phyloP scores from a whole-genome alignment of 2,888 invertebrate genomes.

The Furcula furcula region DNA sequence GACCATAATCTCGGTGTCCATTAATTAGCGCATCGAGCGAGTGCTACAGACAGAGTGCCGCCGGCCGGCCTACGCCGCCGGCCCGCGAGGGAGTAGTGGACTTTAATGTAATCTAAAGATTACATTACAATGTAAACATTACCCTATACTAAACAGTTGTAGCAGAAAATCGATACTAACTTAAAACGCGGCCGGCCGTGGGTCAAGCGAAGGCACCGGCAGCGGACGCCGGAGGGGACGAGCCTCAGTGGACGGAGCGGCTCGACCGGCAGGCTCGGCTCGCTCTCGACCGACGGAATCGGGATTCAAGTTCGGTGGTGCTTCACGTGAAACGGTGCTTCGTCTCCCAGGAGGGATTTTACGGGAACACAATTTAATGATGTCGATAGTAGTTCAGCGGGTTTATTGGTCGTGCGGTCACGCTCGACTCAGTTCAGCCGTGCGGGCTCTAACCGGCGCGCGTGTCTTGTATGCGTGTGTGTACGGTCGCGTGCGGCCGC shows the following conservation, averaged over 20 bases:
- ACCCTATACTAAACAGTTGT: conserved; percentile 1
- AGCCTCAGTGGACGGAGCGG: background rate
- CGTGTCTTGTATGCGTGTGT: conserved; percentile 23
- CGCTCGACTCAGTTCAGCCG: conserved; percentile 55
- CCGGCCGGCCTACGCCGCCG: too few relatives aligned
- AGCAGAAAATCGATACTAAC: conserved; percentile 25
- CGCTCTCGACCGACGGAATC: conserved; percentile 3
- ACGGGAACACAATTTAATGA: conserved; percentile 23
- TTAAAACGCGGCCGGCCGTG: conserved; percentile 4
- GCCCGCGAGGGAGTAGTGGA: too few relatives aligned
- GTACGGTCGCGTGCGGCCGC: conserved; percentile 42
- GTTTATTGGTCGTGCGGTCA: conserved; percentile 8
- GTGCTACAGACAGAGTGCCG: too few relatives aligned
- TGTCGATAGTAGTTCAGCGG: conserved; percentile 1
- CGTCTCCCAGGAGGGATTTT: conserved; percentile 42
- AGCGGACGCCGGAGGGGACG: conserved; percentile 2
- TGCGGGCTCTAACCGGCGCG: conserved; percentile 53
- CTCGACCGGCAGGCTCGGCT: background rate
- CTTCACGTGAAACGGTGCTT: conserved; percentile 28
- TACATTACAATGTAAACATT: background rate
- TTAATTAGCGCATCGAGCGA: too few relatives aligned
- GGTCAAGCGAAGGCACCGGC: conserved; percentile 4
- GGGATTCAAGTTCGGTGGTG: conserved; percentile 7
- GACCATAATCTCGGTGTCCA: too few relatives aligned
- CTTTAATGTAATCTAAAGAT: too few relatives aligned